Base-by-base conservation (phyloP, 2,888 invertebrate species). In the Catotricha subobsoleta region DNA sequence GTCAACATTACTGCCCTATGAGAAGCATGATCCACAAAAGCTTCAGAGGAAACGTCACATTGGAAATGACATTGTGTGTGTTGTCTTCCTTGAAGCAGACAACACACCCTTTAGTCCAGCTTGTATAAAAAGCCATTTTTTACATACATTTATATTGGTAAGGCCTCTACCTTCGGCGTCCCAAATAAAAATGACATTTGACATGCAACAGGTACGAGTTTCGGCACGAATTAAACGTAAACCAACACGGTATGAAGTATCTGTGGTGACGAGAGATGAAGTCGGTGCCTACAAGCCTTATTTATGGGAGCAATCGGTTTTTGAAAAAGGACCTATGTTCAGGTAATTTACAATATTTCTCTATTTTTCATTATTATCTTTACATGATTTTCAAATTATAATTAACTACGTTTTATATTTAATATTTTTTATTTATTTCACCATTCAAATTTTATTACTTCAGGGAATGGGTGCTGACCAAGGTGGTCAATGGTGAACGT, bases 261-360 rank as follows among this genome's bases (percentile, higher is more conserved):
- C 87, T 1, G 90, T 91, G 30, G 91, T 91, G 41, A 90, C 90
- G 16, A 69, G 91, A 47, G 91, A 91, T 60, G 91, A 91, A 68
- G 91, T 91, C 30, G 88, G 90, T 31, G 91, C 91, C 49, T 91
- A 90, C 67, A 91, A 91, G 60, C 91, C 91, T 28, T 91, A 91
- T 65, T 71, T 91, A 40, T 90, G 90, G 90, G 90, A 91, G 60
- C 88, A 91, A 65, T 87, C 84, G 51, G 81, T 86, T 43, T 91
- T 91, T 58, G 86, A 88, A 60, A 90, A 90, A 69, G 90, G 88
- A 21, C 78, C 88, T 18, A 88, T 91, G 87, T 90, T 90, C 66
- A 75, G 90, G 74, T 74, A 55, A 54, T 51, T 23, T 39, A 21
- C n/a, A n/a, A n/a, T 20, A 23, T 15, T 7, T 36, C 21, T 13